These are phyloP conservation scores for Erebia aethiops DNA, from an alignment of 2,888 invertebrate species.

Conservation along the genomic window DNA sequence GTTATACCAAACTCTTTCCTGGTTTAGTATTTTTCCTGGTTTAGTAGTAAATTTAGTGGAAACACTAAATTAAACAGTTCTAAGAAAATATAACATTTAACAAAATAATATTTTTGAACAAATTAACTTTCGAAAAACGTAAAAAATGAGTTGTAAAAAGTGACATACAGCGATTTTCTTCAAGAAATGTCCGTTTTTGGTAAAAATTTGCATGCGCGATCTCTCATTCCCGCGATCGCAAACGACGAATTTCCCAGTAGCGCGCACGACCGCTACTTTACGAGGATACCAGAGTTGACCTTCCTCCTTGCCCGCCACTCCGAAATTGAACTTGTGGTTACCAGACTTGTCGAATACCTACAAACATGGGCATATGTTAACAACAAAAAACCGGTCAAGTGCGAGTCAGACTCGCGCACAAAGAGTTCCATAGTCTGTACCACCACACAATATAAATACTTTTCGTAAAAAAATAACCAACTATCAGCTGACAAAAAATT, in stretches of 20 bases:
- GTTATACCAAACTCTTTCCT: no score
- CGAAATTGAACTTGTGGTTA: slow-evolving; percentile 96
- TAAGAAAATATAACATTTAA: no score
- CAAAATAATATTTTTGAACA: no score
- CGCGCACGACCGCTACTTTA: slow-evolving; percentile 95
- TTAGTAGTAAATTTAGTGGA: no score
- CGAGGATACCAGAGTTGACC: slow-evolving; percentile 98
- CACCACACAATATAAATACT: no score
- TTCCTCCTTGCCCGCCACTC: slow-evolving; percentile 96
- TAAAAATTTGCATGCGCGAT: slow-evolving; percentile 98
- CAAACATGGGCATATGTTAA: background rate
- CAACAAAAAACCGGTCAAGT: background rate
- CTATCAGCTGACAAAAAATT: no score
- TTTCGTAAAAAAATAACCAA: no score
- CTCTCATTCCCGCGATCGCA: slow-evolving; percentile 98
- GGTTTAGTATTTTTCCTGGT: no score
- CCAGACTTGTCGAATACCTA: slow-evolving; percentile 97
- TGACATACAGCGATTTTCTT: slow-evolving; percentile 92
- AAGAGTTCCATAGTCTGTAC: no score
- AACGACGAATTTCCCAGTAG: slow-evolving; percentile 95
- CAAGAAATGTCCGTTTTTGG: slow-evolving; percentile 96
- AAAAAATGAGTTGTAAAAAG: background rate
- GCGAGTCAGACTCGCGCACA: background rate
- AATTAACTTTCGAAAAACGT: slow-evolving; percentile 1
- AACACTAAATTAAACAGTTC: no score